Evolutionary conservation across 2,797 vertebrate genomes (phyloP).

Genomic region (Odontamblyopus rebecca): DNA sequence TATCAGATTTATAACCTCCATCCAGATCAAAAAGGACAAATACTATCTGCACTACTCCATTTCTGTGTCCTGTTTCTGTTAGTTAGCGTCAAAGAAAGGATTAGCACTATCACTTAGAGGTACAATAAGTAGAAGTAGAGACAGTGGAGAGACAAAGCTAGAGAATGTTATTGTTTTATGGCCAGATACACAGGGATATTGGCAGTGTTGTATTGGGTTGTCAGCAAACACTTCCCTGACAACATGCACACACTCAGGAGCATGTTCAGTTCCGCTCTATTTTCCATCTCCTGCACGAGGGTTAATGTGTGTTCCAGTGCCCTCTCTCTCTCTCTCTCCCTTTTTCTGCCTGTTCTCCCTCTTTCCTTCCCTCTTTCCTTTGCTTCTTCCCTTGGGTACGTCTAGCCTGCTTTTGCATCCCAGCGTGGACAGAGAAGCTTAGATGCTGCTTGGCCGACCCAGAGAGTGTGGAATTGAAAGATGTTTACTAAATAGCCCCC

Average conservation of each 20-base stretch:
- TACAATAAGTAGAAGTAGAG: constrained; percentile 10
- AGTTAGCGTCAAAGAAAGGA: constrained; percentile 59
- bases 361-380: constrained; percentile 11
- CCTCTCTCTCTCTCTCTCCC: constrained; percentile 58
- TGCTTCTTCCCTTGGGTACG: constrained; percentile 58
- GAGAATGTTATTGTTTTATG: constrained; percentile 34
- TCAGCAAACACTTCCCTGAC: constrained; percentile 25
- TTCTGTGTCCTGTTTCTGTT: constrained; percentile 34
- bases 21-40: neutral
- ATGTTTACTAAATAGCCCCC: constrained; percentile 73
- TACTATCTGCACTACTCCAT: neutral
- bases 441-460: constrained; percentile 50
- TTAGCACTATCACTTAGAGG: constrained; percentile 24
- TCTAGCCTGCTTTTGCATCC: constrained; percentile 63
- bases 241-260: constrained; percentile 30
- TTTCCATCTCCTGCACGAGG: constrained; percentile 73
- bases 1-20: neutral
- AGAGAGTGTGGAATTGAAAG: constrained; percentile 61
- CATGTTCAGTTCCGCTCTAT: constrained; percentile 71
- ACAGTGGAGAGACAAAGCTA: constrained; percentile 44
- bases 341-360: constrained; percentile 31
- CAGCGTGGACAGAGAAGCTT: constrained; percentile 53
- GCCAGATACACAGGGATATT: constrained; percentile 43
- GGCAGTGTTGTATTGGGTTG: constrained; percentile 43
- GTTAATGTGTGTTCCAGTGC: constrained; percentile 76